phyloP scores from a whole-genome alignment of 2,797 vertebrate species.

The Chelonia mydas region DNA sequence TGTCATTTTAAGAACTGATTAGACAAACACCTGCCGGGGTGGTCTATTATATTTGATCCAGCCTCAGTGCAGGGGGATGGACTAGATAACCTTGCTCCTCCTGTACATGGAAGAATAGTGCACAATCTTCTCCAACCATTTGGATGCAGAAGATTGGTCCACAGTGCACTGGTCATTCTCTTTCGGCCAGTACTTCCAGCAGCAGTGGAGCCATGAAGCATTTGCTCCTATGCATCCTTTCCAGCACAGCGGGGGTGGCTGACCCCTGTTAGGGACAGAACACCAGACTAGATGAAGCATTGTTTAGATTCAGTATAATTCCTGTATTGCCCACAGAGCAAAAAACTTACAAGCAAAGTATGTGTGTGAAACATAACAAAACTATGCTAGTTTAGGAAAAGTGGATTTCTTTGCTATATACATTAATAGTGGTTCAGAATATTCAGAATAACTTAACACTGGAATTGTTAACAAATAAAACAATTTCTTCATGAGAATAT shows the following conservation, averaged over 20 bases:
- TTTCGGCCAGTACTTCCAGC: no score
- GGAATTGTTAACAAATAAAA: constrained; percentile 15
- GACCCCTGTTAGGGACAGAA: not conserved
- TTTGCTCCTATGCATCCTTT: not conserved
- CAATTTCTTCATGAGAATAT: not conserved
- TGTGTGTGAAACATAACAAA: not conserved
- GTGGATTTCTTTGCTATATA: not conserved
- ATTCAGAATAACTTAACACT: constrained; percentile 12
- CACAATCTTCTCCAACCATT: not conserved
- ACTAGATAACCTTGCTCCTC: not conserved
- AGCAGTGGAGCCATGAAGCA: not conserved
- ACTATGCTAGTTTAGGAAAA: not conserved
- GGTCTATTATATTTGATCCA: not conserved
- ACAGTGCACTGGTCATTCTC: no score
- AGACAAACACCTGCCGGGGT: no score
- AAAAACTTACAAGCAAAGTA: not conserved
- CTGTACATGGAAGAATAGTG: not conserved
- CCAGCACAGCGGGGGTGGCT: not conserved
- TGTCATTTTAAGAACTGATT: not conserved
- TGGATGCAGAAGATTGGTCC: no score
- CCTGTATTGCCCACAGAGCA: not conserved
- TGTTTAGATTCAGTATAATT: not conserved
- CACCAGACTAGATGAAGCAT: not conserved
- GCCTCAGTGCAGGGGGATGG: not conserved
- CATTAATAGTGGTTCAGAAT: constrained; percentile 1